Evolutionary conservation across 2,797 vertebrate species (phyloP).

Genomic region (Tragopan temminckii): DNA sequence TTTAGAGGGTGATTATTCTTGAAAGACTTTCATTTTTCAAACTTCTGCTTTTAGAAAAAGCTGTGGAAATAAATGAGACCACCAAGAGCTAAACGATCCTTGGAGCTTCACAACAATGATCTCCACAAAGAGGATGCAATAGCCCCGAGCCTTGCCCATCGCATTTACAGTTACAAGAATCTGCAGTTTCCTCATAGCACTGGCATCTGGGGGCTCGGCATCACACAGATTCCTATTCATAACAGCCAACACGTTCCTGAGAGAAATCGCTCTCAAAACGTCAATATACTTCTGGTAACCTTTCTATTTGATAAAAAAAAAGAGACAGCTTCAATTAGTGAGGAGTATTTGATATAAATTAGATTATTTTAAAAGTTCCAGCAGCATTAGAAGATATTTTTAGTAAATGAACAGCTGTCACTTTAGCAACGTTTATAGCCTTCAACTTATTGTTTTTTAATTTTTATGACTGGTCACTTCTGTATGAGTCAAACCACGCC

Average conservation of each 20-base stretch:
- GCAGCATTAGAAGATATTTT: constrained; percentile 81
- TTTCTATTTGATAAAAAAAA: constrained; percentile 85
- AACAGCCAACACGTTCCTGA: constrained; percentile 74
- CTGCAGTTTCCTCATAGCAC: constrained; percentile 43
- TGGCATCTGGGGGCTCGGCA: constrained; percentile 58
- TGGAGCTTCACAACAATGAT: constrained; percentile 45
- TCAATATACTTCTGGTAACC: constrained; percentile 80
- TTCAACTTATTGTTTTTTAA: background rate
- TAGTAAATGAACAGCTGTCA: constrained; percentile 81
- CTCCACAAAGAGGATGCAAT: constrained; percentile 59
- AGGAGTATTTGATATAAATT: constrained; percentile 81
- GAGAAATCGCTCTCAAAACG: constrained; percentile 77
- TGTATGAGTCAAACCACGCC: background rate
- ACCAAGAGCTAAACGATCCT: constrained; percentile 69
- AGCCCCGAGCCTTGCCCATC: constrained; percentile 51
- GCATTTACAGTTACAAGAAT: constrained; percentile 63
- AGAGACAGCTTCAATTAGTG: constrained; percentile 84
- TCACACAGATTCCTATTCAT: constrained; percentile 72
- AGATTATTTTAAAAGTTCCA: constrained; percentile 81
- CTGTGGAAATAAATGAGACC: constrained; percentile 73
- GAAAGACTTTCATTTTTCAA: constrained; percentile 80
- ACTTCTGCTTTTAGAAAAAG: constrained; percentile 67
- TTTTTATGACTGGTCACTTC: constrained; percentile 35
- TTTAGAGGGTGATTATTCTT: constrained; percentile 82
- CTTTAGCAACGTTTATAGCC: constrained; percentile 35